Conservation (phyloP, 2,113 vertebrate species). For the Chloebia gouldiae region DNA sequence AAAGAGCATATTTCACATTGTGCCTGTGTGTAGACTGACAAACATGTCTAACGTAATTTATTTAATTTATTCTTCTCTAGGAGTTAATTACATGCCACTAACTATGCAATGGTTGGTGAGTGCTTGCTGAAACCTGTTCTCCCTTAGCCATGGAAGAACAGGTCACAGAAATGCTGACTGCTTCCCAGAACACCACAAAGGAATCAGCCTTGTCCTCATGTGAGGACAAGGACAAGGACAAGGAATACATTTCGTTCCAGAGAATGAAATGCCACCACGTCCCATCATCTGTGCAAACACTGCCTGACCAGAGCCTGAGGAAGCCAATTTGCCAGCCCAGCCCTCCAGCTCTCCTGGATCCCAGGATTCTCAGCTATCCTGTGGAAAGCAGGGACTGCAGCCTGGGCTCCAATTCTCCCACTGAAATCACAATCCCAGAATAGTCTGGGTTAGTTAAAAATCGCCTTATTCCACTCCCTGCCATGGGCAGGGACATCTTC, state of each 20-base stretch:
- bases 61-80: not conserved
- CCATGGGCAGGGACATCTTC: not conserved
- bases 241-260: not conserved
- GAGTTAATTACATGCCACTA: not conserved
- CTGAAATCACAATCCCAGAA: not conserved
- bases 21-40: not conserved
- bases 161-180: conserved; percentile 22
- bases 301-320: not conserved
- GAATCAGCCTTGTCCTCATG: not conserved
- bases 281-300: not conserved
- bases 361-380: not conserved
- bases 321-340: not conserved
- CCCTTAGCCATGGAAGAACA: not conserved
- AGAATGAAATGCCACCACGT: fast-evolving
- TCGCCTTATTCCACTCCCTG: not conserved
- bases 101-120: not conserved
- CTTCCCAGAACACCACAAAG: not conserved
- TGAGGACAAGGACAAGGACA: conserved; percentile 4
- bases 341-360: not conserved
- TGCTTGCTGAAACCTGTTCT: not conserved
- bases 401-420: fast-evolving
- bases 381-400: not conserved
- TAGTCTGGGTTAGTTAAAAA: not conserved
- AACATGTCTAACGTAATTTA: not conserved
- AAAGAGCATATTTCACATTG: not conserved